Evolutionary conservation across 2,888 invertebrate genomes (phyloP).

Genomic region (Sinhomidia bicolor): DNA sequence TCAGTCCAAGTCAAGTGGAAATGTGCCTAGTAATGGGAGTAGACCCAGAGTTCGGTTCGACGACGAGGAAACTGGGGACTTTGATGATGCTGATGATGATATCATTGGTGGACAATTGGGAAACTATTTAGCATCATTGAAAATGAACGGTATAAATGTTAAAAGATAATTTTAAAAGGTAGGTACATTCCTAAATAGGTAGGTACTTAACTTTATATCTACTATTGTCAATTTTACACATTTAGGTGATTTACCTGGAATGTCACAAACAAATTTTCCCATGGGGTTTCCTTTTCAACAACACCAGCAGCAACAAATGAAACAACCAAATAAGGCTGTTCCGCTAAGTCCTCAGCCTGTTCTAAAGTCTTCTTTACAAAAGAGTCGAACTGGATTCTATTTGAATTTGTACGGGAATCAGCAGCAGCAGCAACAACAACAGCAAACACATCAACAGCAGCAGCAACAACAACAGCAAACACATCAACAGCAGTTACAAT

Average conservation of each 20-base stretch:
- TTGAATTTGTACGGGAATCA: constrained; percentile 68
- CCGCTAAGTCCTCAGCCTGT: constrained; percentile 59
- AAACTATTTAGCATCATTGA: constrained; percentile 82
- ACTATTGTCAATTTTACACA: background rate
- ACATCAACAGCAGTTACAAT: background rate
- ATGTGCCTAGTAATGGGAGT: constrained; percentile 82
- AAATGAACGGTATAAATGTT: constrained; percentile 64
- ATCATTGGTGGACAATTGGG: constrained; percentile 85
- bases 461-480: constrained; percentile 1
- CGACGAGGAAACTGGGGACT: constrained; percentile 66
- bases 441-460: too few species aligned
- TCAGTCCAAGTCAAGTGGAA: constrained; percentile 88
- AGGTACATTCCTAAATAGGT: too few species aligned
- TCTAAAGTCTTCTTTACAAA: constrained; percentile 63
- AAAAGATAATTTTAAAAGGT: background rate
- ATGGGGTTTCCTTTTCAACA: constrained; percentile 57
- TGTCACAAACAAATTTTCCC: constrained; percentile 37
- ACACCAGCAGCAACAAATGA: constrained; percentile 46
- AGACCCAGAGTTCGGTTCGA: constrained; percentile 75
- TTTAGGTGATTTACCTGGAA: constrained; percentile 51
- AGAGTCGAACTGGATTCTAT: constrained; percentile 72
- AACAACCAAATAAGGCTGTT: constrained; percentile 33
- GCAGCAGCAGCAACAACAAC: constrained; percentile 8
- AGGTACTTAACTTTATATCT: too few species aligned
- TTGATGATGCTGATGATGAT: constrained; percentile 67